Conservation (phyloP, 2,113 vertebrate species). For the Tyrannus savana region DNA sequence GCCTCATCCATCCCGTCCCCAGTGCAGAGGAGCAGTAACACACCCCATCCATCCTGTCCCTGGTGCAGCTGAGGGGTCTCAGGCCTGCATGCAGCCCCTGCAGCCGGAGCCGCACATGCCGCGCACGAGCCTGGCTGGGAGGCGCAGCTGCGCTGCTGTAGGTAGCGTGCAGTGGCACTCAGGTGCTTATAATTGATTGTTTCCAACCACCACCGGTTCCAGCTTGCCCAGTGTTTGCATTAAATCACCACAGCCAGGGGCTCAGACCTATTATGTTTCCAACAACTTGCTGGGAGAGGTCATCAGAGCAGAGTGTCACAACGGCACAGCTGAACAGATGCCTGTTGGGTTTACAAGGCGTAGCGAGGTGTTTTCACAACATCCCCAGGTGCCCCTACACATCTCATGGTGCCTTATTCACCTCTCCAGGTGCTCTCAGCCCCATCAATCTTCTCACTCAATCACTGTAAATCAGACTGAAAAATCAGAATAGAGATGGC, state of each 20-base stretch:
- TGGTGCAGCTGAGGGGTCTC: not conserved
- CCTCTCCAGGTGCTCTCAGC: not conserved
- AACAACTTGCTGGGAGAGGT: not conserved
- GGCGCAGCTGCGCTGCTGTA: fast-evolving
- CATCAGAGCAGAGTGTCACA: not conserved
- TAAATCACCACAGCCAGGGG: not conserved
- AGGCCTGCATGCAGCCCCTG: not conserved
- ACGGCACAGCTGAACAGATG: fast-evolving
- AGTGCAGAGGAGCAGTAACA: not conserved
- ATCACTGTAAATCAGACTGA: not conserved
- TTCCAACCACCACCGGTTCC: not conserved
- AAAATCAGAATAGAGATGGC: not conserved
- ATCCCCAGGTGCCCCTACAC: not conserved
- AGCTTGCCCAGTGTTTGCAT: not conserved
- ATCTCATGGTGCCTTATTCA: not conserved
- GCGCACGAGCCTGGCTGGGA: fast-evolving
- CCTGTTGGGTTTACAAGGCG: not conserved
- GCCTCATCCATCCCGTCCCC: not conserved
- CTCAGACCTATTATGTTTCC: not conserved
- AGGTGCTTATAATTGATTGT: not conserved
- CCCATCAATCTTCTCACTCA: not conserved
- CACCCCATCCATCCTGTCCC: not conserved
- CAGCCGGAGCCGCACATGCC: fast-evolving
- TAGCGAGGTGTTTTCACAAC: not conserved
- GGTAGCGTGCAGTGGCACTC: not conserved